Evolutionary conservation across 1,140 invertebrate species (phyloP), one percentile per base, ranked within the genome.

Genomic region (Drosophila ambigua): DNA sequence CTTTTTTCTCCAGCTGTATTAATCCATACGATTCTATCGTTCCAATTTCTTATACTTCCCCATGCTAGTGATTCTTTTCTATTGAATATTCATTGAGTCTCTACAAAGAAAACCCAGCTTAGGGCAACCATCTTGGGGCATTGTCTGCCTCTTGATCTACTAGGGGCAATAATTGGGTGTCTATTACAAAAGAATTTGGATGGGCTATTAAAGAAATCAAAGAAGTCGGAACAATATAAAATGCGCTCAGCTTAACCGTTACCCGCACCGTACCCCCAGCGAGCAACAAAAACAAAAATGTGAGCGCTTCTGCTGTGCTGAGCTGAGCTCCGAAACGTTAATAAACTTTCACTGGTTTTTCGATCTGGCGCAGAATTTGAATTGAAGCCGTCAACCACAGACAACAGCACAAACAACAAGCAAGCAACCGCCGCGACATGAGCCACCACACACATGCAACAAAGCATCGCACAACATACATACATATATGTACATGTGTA

Each of bases 291-390:
- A 23, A 58, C 31, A 51, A 41, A 53, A 49, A 60, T 75, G 50
- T 66, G 72, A 46, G 54, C 62, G n/a, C n/a, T n/a, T 73, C 31
- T 31, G 58, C 69, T 72, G 55, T 49, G 62, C 35, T 31, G 45
- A 23, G 66, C 45, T 46, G 58, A 57, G 60, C 66, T 75, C 43
- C 9, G 57, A 57, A 71, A 55, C 58, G 68, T 79, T 74, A 88
- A 88, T 83, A 88, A 88, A 88, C 83, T 88, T 88, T 88, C 83
- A 88, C 83, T 88, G 79, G 75, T 71, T 85, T 73, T 85, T 85
- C 81, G 81, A 85, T 82, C 63, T 69, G 71, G 65, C 48, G 44
- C 75, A 59, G 59, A 75, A 61, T 67, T 81, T 59, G 60, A 74
- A 77, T 72, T 58, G 62, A 85, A 78, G 82, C 45, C 39, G 24